Conservation (phyloP, 23 tunicate genomes). For the Aplidium turbinatum region DNA sequence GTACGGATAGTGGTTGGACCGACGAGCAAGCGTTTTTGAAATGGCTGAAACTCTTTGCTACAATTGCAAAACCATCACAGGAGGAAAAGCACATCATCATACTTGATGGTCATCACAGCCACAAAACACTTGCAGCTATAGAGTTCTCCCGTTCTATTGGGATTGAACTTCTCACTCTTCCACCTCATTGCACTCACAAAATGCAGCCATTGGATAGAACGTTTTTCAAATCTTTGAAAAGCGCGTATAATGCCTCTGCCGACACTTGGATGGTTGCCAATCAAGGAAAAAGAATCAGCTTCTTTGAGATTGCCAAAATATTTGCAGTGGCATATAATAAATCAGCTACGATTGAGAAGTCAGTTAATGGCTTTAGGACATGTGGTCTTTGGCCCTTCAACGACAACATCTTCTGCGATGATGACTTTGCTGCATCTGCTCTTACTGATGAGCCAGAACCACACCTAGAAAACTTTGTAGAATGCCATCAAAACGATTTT, state of each 20-base stretch:
- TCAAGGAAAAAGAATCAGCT: constrained; percentile 6
- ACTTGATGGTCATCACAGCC: constrained; percentile 4
- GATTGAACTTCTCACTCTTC: constrained; percentile 5
- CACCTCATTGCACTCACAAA: constrained; percentile 14
- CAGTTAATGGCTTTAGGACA: constrained; percentile 21
- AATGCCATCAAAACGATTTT: no score
- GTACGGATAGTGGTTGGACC: constrained; percentile 22
- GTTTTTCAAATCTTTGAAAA: constrained; percentile 9
- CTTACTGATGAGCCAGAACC: constrained; percentile 9
- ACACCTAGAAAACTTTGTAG: no score
- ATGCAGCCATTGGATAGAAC: constrained; percentile 20
- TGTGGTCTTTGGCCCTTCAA: constrained; percentile 23
- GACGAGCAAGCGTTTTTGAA: not conserved
- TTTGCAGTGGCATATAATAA: constrained; percentile 14
- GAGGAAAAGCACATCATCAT: constrained; percentile 1
- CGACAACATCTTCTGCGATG: constrained; percentile 5
- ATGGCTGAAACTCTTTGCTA: constrained; percentile 18
- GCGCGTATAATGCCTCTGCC: not conserved
- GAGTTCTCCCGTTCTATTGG: not conserved
- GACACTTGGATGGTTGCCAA: constrained; percentile 12
- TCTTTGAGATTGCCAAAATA: constrained; percentile 7
- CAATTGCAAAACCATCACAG: constrained; percentile 13
- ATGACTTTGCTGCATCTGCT: constrained; percentile 8
- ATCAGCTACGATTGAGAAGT: not conserved
- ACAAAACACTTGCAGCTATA: constrained; percentile 20